Evolutionary conservation across 2,113 vertebrate species (phyloP), one percentile per base, ranked within the genome.

Genomic region (Toxostoma redivivum): DNA sequence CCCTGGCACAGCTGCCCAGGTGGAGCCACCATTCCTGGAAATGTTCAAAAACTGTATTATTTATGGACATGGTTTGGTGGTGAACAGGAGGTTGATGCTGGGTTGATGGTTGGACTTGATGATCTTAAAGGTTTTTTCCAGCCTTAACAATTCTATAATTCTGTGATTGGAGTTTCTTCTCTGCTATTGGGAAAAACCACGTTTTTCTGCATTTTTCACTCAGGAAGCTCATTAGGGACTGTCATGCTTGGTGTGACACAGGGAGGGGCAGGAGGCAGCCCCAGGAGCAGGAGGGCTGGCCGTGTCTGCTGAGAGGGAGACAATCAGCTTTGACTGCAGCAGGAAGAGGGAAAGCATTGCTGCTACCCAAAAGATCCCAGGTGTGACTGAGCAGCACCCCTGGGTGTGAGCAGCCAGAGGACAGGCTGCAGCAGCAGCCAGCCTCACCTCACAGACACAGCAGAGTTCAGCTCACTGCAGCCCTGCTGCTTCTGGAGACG

Each of bases 391-490:
- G 51, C 53, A 48, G 45, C 54, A 42, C 28, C 17, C 47, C 27
- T 19, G 1, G 14, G 11, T 7, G 42, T n/a, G 42, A n/a, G 45
- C 35, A 76, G 40, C 44, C 35, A 3, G 0, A 21, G 27, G 25
- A 15, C 3, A 12, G 70, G 30, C 23, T 24, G 0, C 19, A 54
- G 23, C 0, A 33, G 12, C 45, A 27, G 50, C 5, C 15, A 44
- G 74, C 44, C 40, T 33, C 48, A 14, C 37, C 10, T 23, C 62
- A 35, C 62, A 69, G 74, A 23, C 65, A 51, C 48, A 50, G 57
- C 60, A 87, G 33, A 65, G 80, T 13, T 57, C 45, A 65, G 31
- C 62, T 72, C 8, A 0, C 53, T 31, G 45, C 50, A 67, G 44
- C 45, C 65, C 86, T 69, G 18, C 8, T 71, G 31, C 15, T n/a